A percentile compares a stretch with the other conserved stretches of the same genome.
Evolutionary conservation across 1,140 invertebrate genomes (phyloP).

Genomic region (Pentalonia nigronervosa): DNA sequence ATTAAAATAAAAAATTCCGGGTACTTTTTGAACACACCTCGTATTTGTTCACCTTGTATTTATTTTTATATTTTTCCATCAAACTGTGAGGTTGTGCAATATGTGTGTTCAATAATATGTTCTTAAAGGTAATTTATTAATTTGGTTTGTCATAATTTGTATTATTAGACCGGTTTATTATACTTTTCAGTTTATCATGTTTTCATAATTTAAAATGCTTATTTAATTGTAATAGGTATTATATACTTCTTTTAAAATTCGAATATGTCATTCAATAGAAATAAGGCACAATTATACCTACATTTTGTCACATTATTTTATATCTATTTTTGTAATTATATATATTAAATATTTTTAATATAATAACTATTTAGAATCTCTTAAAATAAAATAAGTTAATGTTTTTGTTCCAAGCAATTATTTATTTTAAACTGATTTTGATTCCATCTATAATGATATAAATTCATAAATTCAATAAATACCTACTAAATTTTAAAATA

Average conservation of each 20-base stretch:
- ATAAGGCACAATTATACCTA: neutral
- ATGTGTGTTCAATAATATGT: neutral
- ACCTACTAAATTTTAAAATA: neutral
- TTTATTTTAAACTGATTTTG: neutral
- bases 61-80: neutral
- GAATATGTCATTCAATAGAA: neutral
- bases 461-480: neutral
- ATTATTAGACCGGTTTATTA: neutral
- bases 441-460: neutral
- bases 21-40: too few species aligned
- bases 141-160: neutral
- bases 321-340: neutral
- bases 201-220: neutral
- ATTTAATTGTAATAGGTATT: neutral
- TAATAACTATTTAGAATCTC: neutral
- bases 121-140: neutral
- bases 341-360: neutral
- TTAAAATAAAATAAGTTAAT: neutral
- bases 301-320: neutral
- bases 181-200: neutral
- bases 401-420: neutral
- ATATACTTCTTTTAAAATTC: neutral
- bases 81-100: slow-evolving; percentile 28
- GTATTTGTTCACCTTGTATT: neutral
- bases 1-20: too few species aligned